Conservation (phyloP, 2,113 vertebrate species). For the Thunnus maccoyii region DNA sequence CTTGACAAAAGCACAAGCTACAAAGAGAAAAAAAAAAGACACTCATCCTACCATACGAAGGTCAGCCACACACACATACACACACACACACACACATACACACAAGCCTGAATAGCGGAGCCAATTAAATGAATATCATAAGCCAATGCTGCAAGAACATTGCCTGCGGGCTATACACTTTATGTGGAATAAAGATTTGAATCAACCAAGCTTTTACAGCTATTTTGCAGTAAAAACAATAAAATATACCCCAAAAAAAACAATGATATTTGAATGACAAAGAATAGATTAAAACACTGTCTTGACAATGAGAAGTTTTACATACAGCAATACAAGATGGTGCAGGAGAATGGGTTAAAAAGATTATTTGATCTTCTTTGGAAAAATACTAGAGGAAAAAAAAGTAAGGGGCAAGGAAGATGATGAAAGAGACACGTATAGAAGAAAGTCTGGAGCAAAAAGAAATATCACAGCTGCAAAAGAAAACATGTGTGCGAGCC, state of each 20-base stretch:
- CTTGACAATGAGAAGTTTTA: neutral
- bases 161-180: neutral
- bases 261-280: too few species aligned
- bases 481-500: neutral
- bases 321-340: neutral
- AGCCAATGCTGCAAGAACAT: neutral
- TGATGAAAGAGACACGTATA: neutral
- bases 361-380: neutral
- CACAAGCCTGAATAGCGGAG: neutral
- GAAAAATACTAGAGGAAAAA: neutral
- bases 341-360: neutral
- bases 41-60: neutral
- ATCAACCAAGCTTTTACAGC: too few species aligned
- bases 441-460: constrained; percentile 1
- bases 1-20: neutral
- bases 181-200: neutral
- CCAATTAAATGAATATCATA: neutral
- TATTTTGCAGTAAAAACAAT: neutral
- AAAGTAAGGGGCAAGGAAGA: neutral
- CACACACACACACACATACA: neutral
- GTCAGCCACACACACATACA: constrained; percentile 5
- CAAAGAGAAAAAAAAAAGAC: neutral
- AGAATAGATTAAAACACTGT: too few species aligned
- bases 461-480: constrained; percentile 2
- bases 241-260: too few species aligned